Percentiles rank a stretch among this genome's conserved stretches.
phyloP scores from a whole-genome alignment of 2,888 invertebrate species.

The Brenthis hecate region DNA sequence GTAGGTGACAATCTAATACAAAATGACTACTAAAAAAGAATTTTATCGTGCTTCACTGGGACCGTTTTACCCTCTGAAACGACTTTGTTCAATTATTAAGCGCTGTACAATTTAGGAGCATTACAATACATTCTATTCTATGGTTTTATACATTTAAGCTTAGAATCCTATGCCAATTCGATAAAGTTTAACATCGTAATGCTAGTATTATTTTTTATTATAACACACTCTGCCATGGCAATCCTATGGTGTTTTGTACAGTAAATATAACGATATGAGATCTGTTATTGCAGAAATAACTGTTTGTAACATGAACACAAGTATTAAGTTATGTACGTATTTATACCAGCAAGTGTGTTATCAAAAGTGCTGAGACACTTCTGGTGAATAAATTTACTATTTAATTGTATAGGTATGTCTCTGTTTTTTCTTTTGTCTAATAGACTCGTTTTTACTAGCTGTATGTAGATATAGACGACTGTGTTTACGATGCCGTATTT shows the following conservation, averaged over 20 bases:
- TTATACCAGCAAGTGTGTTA: conserved; percentile 2
- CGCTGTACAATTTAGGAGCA: conserved; percentile 2
- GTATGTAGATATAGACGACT: no score
- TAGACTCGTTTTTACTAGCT: no score
- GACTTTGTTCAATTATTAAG: background rate
- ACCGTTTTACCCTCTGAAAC: no score
- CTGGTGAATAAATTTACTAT: background rate
- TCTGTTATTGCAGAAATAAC: conserved; percentile 15
- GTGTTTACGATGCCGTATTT: no score
- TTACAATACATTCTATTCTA: conserved; percentile 11
- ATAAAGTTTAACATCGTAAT: conserved; percentile 20
- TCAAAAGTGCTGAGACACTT: conserved; percentile 1
- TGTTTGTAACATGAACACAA: background rate
- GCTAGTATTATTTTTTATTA: conserved; percentile 19
- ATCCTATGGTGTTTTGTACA: background rate
- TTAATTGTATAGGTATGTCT: background rate
- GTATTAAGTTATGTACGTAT: background rate
- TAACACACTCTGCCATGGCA: conserved; percentile 1
- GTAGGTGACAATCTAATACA: no score
- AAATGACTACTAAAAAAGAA: no score
- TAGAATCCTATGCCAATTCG: conserved; percentile 16
- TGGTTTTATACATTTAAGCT: conserved; percentile 4
- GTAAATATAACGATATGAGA: conserved; percentile 18
- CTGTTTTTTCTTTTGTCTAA: no score
- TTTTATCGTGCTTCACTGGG: no score